Evolutionary conservation across 2,797 vertebrate genomes (phyloP), one percentile per base, ranked within the genome.

Genomic region (Bovichtus variegatus): DNA sequence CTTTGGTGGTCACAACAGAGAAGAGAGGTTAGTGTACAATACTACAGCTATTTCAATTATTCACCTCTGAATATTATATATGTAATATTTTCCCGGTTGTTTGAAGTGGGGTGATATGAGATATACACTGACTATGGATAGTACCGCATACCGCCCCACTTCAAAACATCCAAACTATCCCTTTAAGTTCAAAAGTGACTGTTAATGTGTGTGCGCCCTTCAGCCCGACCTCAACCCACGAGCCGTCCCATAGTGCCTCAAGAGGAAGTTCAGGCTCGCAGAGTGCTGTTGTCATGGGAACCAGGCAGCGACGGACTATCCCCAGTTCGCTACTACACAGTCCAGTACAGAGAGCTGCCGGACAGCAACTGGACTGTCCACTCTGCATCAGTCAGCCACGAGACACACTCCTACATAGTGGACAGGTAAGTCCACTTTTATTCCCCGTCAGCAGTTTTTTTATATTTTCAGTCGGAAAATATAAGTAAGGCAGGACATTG

Each of bases 291-390:
- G 67, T 96, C 96, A 85, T 99, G 98, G 98, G 97, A 99, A 92
- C 97, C 97, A 0, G 98, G 98, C 85, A 98, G 97, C 0, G 98
- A 99, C 0, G 98, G 98, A 55, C 96, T 99, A 16, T 99, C 98
- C 19, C 98, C 98, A 0, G 96, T 99, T 18, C 97, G 98, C 18
- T 99, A 98, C 92, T 99, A 99, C 83, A 98, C 97, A 0, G 94
- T 99, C 82, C 98, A 99, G 93, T 96, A 92, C 63, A 92, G 96
- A 0, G 96, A 99, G 93, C 94, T 99, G 80, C 98, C 98, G 4
- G 75, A 94, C 2, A 96, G 96, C 2, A 88, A 95, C 82, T 99
- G 98, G 98, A 94, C 94, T 0, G 95, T 96, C 70, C 97, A 98
- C 76, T 96, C 98, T 0, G 93, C 97, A 1, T 95, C 98, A 0